These are phyloP conservation scores for Myotis lucifugus DNA, from an alignment of 2,113 vertebrate genomes.

Conservation along the genomic window DNA sequence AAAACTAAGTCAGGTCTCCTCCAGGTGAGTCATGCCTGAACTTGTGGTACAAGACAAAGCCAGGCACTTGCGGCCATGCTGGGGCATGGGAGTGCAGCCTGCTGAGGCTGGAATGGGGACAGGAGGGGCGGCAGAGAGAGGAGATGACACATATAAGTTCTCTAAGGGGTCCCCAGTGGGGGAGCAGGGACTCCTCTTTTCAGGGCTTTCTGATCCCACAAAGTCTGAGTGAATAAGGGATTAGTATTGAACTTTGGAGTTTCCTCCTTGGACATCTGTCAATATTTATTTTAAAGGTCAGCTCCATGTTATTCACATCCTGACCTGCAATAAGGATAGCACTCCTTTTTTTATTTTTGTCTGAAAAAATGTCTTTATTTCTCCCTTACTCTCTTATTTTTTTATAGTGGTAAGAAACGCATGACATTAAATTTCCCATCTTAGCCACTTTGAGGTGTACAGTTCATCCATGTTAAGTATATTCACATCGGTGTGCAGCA, in stretches of 20 bases:
- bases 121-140: background rate
- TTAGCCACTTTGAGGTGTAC: background rate
- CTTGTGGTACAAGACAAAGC: background rate
- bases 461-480: background rate
- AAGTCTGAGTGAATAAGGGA: conserved; percentile 15
- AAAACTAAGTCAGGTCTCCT: background rate
- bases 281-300: conserved; percentile 35
- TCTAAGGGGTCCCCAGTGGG: background rate
- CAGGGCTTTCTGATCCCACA: background rate
- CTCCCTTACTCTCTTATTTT: background rate
- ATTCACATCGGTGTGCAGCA: background rate
- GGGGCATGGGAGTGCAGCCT: background rate
- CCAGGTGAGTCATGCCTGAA: background rate
- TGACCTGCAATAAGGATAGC: background rate
- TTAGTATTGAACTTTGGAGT: background rate
- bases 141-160: background rate
- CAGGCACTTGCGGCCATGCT: background rate
- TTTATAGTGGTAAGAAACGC: background rate
- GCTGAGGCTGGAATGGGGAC: background rate
- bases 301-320: background rate
- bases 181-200: background rate
- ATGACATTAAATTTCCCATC: background rate
- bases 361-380: conserved; percentile 32
- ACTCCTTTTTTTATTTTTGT: background rate
- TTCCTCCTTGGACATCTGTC: background rate